These are phyloP conservation scores for Rugalucina vietnamica DNA, from an alignment of 2,888 invertebrate genomes.

Conservation along the genomic window DNA sequence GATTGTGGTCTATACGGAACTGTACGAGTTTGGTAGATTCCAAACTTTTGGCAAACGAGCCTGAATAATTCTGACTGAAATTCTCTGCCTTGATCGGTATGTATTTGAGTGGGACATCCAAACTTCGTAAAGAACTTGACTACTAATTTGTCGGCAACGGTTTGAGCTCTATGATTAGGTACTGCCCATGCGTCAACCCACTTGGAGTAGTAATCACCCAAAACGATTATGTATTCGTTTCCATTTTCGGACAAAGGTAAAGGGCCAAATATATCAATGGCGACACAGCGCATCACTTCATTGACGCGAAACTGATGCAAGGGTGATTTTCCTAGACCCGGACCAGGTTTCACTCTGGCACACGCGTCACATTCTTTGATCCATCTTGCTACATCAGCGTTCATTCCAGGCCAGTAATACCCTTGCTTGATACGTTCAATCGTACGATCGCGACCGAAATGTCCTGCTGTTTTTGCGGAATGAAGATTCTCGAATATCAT, in stretches of 20 bases:
- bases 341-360: not conserved
- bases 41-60: not conserved
- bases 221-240: not conserved
- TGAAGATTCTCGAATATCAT: not conserved
- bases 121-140: conserved; percentile 2
- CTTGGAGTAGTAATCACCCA: not conserved
- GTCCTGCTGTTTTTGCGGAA: not conserved
- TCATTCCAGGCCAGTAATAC: not conserved
- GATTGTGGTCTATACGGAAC: conserved; percentile 34
- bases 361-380: not conserved
- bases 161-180: conserved; percentile 51
- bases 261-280: conserved; percentile 1
- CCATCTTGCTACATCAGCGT: not conserved
- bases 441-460: not conserved
- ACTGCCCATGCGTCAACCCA: conserved; percentile 50
- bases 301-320: not conserved
- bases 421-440: not conserved
- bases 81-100: conserved; percentile 62
- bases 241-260: not conserved
- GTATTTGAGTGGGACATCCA: conserved; percentile 27
- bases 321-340: not conserved
- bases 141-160: conserved; percentile 58
- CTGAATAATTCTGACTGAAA: conserved; percentile 43
- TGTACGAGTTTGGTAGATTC: conserved; percentile 60
- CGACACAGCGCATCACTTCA: not conserved